phyloP scores from a whole-genome alignment of 2,888 invertebrate genomes.

The Labia minor region DNA sequence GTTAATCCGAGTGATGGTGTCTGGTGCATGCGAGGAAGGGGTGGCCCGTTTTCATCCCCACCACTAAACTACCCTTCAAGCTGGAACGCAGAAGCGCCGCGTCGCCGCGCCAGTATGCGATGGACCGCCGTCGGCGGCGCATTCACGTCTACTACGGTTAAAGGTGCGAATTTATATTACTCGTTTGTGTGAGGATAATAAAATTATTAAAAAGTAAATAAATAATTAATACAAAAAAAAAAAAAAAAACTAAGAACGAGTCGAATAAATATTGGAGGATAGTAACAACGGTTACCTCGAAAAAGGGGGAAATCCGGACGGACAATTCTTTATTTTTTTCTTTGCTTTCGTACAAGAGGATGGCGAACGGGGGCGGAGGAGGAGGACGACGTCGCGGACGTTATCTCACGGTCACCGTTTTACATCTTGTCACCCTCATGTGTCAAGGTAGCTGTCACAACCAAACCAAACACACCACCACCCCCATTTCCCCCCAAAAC shows the following conservation, averaged over 20 bases:
- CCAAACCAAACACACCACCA: too few species aligned
- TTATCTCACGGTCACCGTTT: constrained; percentile 35
- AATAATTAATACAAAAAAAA: too few species aligned
- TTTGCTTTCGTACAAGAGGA: constrained; percentile 13
- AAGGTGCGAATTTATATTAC: background rate
- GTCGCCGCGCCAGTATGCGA: constrained; percentile 7
- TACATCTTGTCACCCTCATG: constrained; percentile 38
- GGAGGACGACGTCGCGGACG: constrained; percentile 29
- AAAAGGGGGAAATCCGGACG: too few species aligned
- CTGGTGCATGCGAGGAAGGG: too few species aligned
- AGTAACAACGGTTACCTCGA: too few species aligned
- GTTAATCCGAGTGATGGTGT: background rate
- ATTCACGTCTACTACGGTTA: background rate
- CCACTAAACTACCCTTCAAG: too few species aligned
- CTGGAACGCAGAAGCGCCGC: background rate
- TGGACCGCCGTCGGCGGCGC: constrained; percentile 6
- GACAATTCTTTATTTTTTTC: too few species aligned
- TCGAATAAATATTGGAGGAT: too few species aligned
- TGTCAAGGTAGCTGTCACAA: constrained; percentile 35
- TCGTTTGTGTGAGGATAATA: background rate
- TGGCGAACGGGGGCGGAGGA: constrained; percentile 19
- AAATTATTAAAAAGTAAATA: background rate
- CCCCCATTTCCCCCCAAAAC: too few species aligned
- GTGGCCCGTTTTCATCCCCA: too few species aligned
- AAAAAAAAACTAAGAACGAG: too few species aligned